Percentiles rank a stretch among this genome's conserved stretches.
These are phyloP conservation scores for Pammene aurita DNA, from an alignment of 2,888 invertebrate species.

Conservation along the genomic window DNA sequence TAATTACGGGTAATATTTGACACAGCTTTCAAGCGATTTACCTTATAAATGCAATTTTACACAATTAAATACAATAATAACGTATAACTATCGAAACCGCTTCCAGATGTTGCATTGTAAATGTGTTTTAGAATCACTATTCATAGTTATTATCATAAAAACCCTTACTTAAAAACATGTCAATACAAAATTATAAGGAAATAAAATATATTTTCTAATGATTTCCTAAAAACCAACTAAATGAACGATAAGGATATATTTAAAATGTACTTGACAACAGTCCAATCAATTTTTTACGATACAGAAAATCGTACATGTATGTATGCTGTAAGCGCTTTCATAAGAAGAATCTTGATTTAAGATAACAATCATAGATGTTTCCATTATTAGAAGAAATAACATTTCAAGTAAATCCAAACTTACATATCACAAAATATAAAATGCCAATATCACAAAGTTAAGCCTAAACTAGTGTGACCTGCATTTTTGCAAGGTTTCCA, in stretches of 20 bases:
- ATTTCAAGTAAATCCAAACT: background rate
- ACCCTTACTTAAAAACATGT: conserved; percentile 31
- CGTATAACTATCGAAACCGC: conserved; percentile 45
- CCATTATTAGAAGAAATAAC: background rate
- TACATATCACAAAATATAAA: conserved; percentile 19
- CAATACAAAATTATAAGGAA: background rate
- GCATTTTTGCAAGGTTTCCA: background rate
- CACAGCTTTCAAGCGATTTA: conserved; percentile 67
- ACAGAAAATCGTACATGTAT: too few relatives aligned
- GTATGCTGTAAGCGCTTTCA: too few relatives aligned
- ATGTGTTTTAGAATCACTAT: background rate
- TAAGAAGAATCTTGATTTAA: too few relatives aligned
- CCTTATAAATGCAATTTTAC: conserved; percentile 69
- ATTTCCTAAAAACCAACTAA: too few relatives aligned
- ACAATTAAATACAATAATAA: conserved; percentile 46
- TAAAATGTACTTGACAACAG: too few relatives aligned
- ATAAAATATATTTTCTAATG: background rate
- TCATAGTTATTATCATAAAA: conserved; percentile 20
- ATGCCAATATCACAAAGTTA: conserved; percentile 25
- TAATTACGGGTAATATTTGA: conserved; percentile 64
- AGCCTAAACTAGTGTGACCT: background rate
- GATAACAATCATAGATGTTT: too few relatives aligned
- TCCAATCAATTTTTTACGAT: too few relatives aligned
- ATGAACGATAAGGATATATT: too few relatives aligned
- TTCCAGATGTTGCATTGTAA: conserved; percentile 13